phyloP scores from a whole-genome alignment of 2,113 vertebrate species.

The Nycticebus coucang region DNA sequence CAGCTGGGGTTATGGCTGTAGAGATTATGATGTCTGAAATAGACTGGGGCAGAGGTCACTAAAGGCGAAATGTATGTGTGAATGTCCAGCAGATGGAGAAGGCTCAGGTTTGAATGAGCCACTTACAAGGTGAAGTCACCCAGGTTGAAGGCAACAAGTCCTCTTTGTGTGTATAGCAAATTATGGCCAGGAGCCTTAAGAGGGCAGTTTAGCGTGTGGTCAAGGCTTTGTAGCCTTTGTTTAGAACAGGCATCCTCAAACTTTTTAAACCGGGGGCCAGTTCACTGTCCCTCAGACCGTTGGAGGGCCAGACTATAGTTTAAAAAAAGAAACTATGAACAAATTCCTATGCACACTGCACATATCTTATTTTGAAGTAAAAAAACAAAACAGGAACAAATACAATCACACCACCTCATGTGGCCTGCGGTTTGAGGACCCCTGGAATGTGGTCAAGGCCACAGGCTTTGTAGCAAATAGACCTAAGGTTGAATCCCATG shows the following conservation, averaged over 20 bases:
- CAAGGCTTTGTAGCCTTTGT: background rate
- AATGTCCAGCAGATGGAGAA: background rate
- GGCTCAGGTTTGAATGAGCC: background rate
- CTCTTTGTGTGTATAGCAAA: background rate
- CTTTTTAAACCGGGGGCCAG: too few relatives aligned
- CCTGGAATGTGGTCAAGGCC: background rate
- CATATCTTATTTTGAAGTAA: too few relatives aligned
- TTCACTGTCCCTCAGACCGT: too few relatives aligned
- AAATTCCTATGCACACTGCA: too few relatives aligned
- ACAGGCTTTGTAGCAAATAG: background rate
- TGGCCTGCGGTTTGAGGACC: too few relatives aligned
- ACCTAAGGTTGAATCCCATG: background rate
- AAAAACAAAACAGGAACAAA: too few relatives aligned
- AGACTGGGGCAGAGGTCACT: background rate
- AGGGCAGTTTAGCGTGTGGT: accelerated
- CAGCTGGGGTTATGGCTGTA: background rate
- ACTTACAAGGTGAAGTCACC: too few relatives aligned
- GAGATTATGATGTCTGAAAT: background rate
- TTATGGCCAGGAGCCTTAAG: background rate
- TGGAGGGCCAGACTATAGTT: too few relatives aligned
- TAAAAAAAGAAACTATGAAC: too few relatives aligned
- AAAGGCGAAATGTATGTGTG: too few relatives aligned
- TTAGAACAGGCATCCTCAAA: too few relatives aligned
- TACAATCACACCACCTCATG: too few relatives aligned
- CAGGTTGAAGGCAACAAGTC: background rate